Evolutionary conservation across 1,140 invertebrate genomes (phyloP).

Genomic region (Eupristina koningsbergeri): DNA sequence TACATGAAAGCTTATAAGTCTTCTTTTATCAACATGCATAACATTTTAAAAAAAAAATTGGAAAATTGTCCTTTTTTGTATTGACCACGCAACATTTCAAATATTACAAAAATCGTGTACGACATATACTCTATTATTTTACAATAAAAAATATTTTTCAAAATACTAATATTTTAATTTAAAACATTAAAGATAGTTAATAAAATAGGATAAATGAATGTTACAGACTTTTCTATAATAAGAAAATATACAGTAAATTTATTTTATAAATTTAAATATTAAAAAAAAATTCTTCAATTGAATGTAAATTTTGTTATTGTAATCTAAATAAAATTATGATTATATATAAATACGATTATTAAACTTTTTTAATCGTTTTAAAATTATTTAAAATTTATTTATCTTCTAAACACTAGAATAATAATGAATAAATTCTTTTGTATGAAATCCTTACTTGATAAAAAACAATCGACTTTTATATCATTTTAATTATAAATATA

Average conservation of each 20-base stretch:
- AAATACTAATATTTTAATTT: neutral
- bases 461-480: too few relatives aligned
- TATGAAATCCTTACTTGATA: too few relatives aligned
- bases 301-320: neutral
- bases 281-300: neutral
- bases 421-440: too few relatives aligned
- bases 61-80: neutral
- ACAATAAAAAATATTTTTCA: neutral
- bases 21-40: neutral
- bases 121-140: neutral
- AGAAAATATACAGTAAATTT: too few relatives aligned
- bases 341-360: too few relatives aligned
- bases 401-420: too few relatives aligned
- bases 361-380: too few relatives aligned
- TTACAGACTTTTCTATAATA: neutral
- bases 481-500: too few relatives aligned
- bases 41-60: neutral
- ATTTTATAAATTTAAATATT: neutral
- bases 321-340: too few relatives aligned
- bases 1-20: neutral
- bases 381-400: too few relatives aligned
- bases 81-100: neutral
- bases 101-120: neutral
- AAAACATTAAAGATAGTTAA: neutral
- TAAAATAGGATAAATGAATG: neutral